These are phyloP conservation scores for Drosophila paracracens DNA, from an alignment of 2,888 invertebrate genomes.

Conservation along the genomic window DNA sequence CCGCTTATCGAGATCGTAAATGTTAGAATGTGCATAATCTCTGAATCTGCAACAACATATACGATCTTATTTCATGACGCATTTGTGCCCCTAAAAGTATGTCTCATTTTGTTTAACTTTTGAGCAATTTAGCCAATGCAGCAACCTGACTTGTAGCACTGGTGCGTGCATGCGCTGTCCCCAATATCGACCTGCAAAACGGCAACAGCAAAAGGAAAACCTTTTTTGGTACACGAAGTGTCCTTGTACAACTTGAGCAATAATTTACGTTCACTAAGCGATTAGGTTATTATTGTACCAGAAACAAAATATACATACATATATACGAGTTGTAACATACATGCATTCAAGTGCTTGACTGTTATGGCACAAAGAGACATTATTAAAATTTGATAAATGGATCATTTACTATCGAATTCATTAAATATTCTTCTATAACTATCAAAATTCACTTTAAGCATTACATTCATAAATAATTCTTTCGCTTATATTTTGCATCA, in stretches of 20 bases:
- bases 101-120: not conserved
- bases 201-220: not conserved
- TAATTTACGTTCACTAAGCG: not conserved
- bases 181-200: rapidly evolving
- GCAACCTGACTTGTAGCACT: not conserved
- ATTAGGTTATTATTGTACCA: not conserved
- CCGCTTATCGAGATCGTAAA: too few species aligned
- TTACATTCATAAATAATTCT: not conserved
- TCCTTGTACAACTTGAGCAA: not conserved
- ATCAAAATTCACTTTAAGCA: not conserved
- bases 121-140: not conserved
- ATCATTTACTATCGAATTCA: not conserved
- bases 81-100: not conserved
- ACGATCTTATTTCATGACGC: not conserved
- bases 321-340: not conserved
- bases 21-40: too few species aligned
- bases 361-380: not conserved
- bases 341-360: not conserved
- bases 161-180: not conserved
- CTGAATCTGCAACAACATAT: too few species aligned
- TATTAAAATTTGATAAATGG: not conserved
- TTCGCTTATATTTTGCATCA: not conserved
- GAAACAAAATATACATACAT: not conserved
- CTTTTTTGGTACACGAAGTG: not conserved
- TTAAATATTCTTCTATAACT: not conserved